Base-by-base conservation (phyloP, 2,113 vertebrate species). In the Microcebus murinus region DNA sequence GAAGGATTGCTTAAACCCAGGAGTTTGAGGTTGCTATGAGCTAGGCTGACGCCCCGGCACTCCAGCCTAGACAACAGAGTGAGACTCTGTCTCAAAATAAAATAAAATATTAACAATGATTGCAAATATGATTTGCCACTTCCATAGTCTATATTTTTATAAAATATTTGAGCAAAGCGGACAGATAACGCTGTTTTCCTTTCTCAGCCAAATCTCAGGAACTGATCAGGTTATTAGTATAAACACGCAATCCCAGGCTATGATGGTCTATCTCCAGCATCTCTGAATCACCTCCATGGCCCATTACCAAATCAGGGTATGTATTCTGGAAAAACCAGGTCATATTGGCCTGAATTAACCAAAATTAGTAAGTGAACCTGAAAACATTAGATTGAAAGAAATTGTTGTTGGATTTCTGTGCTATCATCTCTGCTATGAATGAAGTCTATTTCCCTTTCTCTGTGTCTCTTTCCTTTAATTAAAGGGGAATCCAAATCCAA, bases 271-370 rank as follows among this genome's bases (percentile, higher is more conserved):
- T 55, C 34, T 90, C 89, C 65, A 93, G 14, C 27, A 79, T 87
- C 74, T 93, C 68, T 91, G 50, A 82, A 85, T 83, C 63, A 84
- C 13, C 6, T 96, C 18, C 8, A 59, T 63, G 52, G 67, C 11
- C 36, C 55, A 21, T 87, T 20, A 55, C 52, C 67, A 85, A 82
- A 76, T 42, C 50, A 91, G 48, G 8, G 5, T 39, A 67, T 36
- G 2, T 13, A 76, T 74, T 95, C 92, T 91, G 50, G 81, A 57
- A 97, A 94, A 93, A 85, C 4, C 13, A 88, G 52, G 27, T 86
- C 39, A 94, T 36, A 50, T 6, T 73, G 57, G 29, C 17, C 50
- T 73, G 61, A 92, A 70, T 87, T 52, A 90, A 59, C 14, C 50
- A 90, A 74, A 96, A 90, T 90, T 45, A 94, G 59, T 6, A 93